A percentile compares a stretch with the other conserved stretches of the same genome.
Evolutionary conservation across 2,888 invertebrate species (phyloP).

Genomic region (Lithophane leautieri): DNA sequence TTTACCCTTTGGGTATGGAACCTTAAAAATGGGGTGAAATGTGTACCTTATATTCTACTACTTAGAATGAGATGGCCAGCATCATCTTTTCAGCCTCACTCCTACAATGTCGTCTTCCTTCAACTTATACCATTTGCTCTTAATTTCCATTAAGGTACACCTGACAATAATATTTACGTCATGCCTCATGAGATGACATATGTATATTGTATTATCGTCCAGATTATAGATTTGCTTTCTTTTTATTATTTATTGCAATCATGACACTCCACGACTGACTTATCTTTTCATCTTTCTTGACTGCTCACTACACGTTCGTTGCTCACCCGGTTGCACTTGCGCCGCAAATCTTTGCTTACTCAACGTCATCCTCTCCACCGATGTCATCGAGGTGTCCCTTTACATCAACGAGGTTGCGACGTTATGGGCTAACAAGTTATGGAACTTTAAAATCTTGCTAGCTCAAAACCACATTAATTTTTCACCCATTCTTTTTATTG

Average conservation of each 20-base stretch:
- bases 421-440: too few relatives aligned
- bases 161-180: not conserved
- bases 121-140: not conserved
- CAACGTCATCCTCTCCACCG: not conserved
- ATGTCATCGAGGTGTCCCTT: not conserved
- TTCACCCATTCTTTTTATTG: not conserved
- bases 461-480: too few relatives aligned
- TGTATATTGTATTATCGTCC: not conserved
- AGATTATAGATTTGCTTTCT: not conserved
- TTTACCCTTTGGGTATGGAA: too few relatives aligned
- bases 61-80: not conserved
- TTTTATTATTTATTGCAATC: not conserved
- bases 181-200: not conserved
- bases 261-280: not conserved
- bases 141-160: not conserved
- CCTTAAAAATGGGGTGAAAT: not conserved
- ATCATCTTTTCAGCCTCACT: not conserved
- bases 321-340: conserved; percentile 1
- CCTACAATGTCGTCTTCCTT: not conserved
- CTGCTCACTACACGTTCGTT: conserved; percentile 6
- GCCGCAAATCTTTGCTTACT: not conserved
- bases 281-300: not conserved
- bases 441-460: too few relatives aligned
- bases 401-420: not conserved
- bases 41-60: not conserved